phyloP scores from a whole-genome alignment of 1,140 invertebrate genomes.

The Druon quercuslanigerum region DNA sequence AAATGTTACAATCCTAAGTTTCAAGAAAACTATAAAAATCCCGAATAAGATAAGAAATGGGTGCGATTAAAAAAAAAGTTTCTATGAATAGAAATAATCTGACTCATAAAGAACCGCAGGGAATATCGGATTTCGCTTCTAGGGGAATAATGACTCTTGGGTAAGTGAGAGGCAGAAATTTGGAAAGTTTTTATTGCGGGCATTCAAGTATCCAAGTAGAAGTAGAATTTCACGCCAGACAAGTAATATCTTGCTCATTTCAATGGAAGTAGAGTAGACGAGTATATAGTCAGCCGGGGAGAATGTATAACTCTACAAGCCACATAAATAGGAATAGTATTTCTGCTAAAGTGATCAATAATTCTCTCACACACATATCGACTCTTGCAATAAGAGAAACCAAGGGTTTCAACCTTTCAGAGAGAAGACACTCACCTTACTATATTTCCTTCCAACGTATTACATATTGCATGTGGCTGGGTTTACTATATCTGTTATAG shows the following conservation, averaged over 20 bases:
- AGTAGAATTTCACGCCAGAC: neutral
- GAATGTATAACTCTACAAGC: neutral
- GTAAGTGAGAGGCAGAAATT: neutral
- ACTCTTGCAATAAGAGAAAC: constrained; percentile 2
- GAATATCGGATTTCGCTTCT: neutral
- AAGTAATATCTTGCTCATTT: neutral
- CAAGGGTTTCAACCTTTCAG: constrained; percentile 15
- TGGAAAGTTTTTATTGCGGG: neutral
- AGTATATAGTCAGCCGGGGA: constrained; percentile 1
- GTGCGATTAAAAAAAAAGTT: constrained; percentile 2
- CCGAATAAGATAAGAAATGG: no score
- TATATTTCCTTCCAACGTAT: neutral
- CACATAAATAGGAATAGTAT: neutral
- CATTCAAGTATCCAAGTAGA: constrained; percentile 2
- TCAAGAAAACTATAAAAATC: constrained; percentile 21
- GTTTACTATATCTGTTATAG: neutral
- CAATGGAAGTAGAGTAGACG: neutral
- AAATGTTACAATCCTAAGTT: constrained; percentile 1
- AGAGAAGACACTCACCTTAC: constrained; percentile 21
- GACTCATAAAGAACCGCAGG: neutral
- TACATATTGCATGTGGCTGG: neutral
- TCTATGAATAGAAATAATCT: constrained; percentile 4
- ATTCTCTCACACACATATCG: neutral
- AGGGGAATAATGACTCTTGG: constrained; percentile 8
- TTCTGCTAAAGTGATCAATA: constrained; percentile 12